phyloP scores from a whole-genome alignment of 2,797 vertebrate genomes.

The Poliocrania exsul region DNA sequence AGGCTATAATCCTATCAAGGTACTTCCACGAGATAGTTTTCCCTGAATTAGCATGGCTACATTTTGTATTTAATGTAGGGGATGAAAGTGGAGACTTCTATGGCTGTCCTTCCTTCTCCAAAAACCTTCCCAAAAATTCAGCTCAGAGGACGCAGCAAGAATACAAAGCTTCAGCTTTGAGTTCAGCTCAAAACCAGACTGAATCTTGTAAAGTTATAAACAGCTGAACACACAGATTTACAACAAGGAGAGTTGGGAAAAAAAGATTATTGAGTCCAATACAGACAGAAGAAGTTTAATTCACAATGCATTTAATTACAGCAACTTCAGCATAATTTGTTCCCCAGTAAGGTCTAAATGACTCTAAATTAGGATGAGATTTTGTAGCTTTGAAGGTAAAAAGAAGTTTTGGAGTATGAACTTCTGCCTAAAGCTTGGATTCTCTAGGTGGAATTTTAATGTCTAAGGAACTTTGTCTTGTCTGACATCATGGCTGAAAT shows the following conservation, averaged over 20 bases:
- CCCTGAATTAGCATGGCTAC: not conserved
- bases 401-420: not conserved
- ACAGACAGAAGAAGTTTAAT: not conserved
- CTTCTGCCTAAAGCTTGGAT: not conserved
- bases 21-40: not conserved
- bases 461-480: not conserved
- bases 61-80: not conserved
- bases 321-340: not conserved
- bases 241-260: not conserved
- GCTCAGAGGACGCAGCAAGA: not conserved
- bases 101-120: not conserved
- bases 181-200: not conserved
- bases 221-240: not conserved
- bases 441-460: not conserved
- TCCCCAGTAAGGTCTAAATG: not conserved
- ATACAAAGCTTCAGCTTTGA: not conserved
- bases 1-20: not conserved
- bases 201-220: not conserved
- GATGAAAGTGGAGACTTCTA: accelerated
- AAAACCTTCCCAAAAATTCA: not conserved
- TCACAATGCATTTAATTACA: not conserved
- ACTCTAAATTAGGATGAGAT: not conserved
- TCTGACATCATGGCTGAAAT: not conserved
- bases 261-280: not conserved
- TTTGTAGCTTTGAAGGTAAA: not conserved